Percentiles rank a stretch among this genome's conserved stretches.
Conservation (phyloP, 2,113 vertebrate genomes). For the Emydocephalus ijimae region DNA sequence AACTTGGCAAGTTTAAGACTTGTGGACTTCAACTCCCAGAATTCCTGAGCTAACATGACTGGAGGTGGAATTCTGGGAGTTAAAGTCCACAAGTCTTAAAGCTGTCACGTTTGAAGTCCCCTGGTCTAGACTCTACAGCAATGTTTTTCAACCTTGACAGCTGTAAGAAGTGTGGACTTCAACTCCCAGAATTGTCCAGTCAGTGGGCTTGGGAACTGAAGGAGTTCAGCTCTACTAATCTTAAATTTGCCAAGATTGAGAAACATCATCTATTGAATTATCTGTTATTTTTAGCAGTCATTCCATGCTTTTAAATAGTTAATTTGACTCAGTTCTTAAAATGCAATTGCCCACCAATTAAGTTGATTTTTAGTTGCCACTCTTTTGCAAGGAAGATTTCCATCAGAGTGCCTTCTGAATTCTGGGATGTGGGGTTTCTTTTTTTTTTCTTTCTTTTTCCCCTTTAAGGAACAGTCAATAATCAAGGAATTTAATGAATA, state of each 20-base stretch:
- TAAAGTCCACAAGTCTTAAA: too few relatives aligned
- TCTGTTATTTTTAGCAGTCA: conserved; percentile 33
- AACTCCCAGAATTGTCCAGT: not conserved
- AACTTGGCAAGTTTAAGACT: too few relatives aligned
- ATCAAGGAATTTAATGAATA: not conserved
- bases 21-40: too few relatives aligned
- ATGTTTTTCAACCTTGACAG: not conserved
- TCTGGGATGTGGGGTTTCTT: not conserved
- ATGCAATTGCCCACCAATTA: not conserved
- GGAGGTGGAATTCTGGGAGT: too few relatives aligned
- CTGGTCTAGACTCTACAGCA: not conserved
- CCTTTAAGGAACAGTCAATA: not conserved
- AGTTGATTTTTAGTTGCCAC: conserved; percentile 19
- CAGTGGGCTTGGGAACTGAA: not conserved
- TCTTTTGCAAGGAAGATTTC: conserved; percentile 14
- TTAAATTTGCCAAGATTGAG: not conserved
- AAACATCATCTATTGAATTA: not conserved
- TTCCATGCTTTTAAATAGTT: conserved; percentile 6
- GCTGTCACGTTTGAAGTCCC: too few relatives aligned
- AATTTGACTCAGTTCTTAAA: conserved; percentile 15
- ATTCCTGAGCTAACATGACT: too few relatives aligned
- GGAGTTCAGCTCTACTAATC: not conserved
- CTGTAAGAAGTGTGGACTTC: not conserved
- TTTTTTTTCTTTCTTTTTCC: too few relatives aligned
- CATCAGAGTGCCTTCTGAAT: conserved; percentile 27